Percentiles rank a stretch among this genome's conserved stretches.
phyloP scores from a whole-genome alignment of 2,797 vertebrate genomes.

The Spinibarbus caldwelli region DNA sequence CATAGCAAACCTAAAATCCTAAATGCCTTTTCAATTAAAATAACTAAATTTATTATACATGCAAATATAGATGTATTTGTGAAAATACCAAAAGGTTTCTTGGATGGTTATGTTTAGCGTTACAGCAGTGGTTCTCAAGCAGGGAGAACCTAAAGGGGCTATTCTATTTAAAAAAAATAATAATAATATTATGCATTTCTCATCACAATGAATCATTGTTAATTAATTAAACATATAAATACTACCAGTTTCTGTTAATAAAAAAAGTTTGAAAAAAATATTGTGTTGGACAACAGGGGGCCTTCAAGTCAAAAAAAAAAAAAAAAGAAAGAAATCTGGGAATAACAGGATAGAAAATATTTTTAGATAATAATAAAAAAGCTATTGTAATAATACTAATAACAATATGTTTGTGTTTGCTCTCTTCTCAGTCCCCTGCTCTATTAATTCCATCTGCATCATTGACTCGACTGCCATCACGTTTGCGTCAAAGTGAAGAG shows the following conservation, averaged over 20 bases:
- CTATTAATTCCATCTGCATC: conserved; percentile 70
- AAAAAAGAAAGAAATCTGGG: too few species aligned
- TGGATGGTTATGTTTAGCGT: too few species aligned
- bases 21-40: too few species aligned
- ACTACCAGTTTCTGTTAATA: not conserved
- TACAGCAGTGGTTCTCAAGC: too few species aligned
- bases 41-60: too few species aligned
- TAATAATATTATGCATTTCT: not conserved
- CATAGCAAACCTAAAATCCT: too few species aligned
- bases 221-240: not conserved
- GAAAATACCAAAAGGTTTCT: too few species aligned
- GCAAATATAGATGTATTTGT: too few species aligned
- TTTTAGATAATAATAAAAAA: not conserved
- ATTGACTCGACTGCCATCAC: conserved; percentile 79
- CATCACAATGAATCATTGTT: not conserved
- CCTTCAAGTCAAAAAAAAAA: not conserved
- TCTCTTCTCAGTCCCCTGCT: conserved; percentile 67
- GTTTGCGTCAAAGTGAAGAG: conserved; percentile 86
- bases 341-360: not conserved
- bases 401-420: conserved; percentile 58
- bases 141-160: too few species aligned
- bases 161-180: not conserved
- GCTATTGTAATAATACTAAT: conserved; percentile 9
- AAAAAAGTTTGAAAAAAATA: too few species aligned
- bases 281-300: too few species aligned